Conservation (phyloP, 1,140 invertebrate genomes). For the Bactericera cockerelli region DNA sequence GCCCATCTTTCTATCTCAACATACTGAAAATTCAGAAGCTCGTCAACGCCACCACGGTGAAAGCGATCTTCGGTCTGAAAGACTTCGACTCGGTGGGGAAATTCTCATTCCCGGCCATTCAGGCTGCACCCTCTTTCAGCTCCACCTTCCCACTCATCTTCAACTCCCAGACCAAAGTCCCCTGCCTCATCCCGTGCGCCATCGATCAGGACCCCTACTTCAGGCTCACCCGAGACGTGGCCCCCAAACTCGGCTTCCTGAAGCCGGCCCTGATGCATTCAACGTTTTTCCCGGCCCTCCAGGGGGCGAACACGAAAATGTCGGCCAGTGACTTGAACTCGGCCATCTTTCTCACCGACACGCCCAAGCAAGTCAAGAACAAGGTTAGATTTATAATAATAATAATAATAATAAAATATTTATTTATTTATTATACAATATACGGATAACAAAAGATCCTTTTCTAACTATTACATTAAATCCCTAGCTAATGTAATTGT, state of each 20-base stretch:
- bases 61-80: slow-evolving; percentile 94
- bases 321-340: slow-evolving; percentile 87
- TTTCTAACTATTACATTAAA: too few species aligned
- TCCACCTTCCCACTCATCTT: slow-evolving; percentile 95
- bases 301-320: slow-evolving; percentile 97
- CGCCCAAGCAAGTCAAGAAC: slow-evolving; percentile 91
- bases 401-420: not conserved
- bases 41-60: slow-evolving; percentile 92
- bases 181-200: slow-evolving; percentile 92
- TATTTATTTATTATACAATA: too few species aligned
- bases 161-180: slow-evolving; percentile 42
- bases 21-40: slow-evolving; percentile 79
- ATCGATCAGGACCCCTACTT: slow-evolving; percentile 99
- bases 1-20: slow-evolving; percentile 82
- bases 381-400: slow-evolving; percentile 45
- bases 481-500: too few species aligned
- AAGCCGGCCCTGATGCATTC: slow-evolving; percentile 95
- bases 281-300: slow-evolving; percentile 86
- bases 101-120: slow-evolving; percentile 89
- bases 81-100: slow-evolving; percentile 94
- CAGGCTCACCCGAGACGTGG: slow-evolving; percentile 93
- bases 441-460: too few species aligned
- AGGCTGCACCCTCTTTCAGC: slow-evolving; percentile 89
- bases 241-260: slow-evolving; percentile 65
- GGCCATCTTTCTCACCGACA: slow-evolving; percentile 90